A percentile compares a stretch with the other conserved stretches of the same genome.
These are phyloP conservation scores for Zhuqinia jingwanae DNA, from an alignment of 2,888 invertebrate genomes.

Conservation along the genomic window DNA sequence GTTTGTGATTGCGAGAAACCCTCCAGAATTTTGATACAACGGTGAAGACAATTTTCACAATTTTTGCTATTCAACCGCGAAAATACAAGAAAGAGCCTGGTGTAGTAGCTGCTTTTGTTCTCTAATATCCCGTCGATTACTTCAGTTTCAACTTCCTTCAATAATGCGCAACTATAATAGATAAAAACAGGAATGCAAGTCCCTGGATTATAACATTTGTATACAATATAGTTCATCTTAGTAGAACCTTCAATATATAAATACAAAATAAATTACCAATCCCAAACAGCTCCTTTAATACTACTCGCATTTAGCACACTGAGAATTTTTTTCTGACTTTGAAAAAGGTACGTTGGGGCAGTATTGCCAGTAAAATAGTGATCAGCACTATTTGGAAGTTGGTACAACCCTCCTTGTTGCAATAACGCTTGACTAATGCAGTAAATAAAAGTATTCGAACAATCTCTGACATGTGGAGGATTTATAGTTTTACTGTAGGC, in stretches of 20 bases:
- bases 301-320: constrained; percentile 61
- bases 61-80: constrained; percentile 68
- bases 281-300: constrained; percentile 57
- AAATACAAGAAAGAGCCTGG: constrained; percentile 58
- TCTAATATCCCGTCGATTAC: constrained; percentile 10
- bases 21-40: constrained; percentile 14
- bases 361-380: constrained; percentile 58
- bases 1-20: constrained; percentile 3
- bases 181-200: too few relatives aligned
- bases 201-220: too few relatives aligned
- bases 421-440: constrained; percentile 71
- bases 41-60: constrained; percentile 59
- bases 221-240: too few relatives aligned
- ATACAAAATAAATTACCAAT: constrained; percentile 58
- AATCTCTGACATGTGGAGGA: not conserved
- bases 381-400: constrained; percentile 46
- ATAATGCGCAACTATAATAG: constrained; percentile 54
- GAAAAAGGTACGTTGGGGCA: constrained; percentile 61
- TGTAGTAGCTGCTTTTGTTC: constrained; percentile 1
- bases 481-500: constrained; percentile 54
- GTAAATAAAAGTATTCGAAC: constrained; percentile 20
- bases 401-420: constrained; percentile 69
- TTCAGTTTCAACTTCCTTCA: constrained; percentile 27
- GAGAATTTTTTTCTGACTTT: constrained; percentile 60
- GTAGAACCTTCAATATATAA: not conserved